phyloP scores from a whole-genome alignment of 2,888 invertebrate genomes.

The Orchesella flavescens region DNA sequence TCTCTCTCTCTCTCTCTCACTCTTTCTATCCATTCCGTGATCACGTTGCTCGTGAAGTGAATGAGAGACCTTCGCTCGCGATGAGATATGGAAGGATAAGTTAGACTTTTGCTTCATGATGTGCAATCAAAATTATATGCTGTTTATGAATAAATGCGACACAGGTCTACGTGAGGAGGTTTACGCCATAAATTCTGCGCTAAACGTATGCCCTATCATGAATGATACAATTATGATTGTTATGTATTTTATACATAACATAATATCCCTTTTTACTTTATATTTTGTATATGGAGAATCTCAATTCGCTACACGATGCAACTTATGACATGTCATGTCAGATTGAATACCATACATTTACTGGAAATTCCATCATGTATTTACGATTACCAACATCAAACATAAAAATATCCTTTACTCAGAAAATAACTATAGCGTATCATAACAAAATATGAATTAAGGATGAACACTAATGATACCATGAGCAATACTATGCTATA shows the following conservation, averaged over 20 bases:
- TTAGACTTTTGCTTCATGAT: background rate
- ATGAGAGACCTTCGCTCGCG: slow-evolving; percentile 38
- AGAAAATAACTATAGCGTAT: background rate
- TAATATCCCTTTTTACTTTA: too few species aligned
- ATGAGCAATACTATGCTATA: background rate
- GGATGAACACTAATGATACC: too few species aligned
- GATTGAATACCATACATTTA: too few species aligned
- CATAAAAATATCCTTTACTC: background rate
- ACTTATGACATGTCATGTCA: too few species aligned
- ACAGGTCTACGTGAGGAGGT: slow-evolving; percentile 19
- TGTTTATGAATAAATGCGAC: slow-evolving; percentile 40
- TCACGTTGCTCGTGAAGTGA: slow-evolving; percentile 51
- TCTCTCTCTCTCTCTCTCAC: too few species aligned
- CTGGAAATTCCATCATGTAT: too few species aligned
- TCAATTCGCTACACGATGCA: too few species aligned
- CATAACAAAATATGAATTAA: too few species aligned
- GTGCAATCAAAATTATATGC: background rate
- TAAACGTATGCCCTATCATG: background rate
- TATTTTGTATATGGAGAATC: too few species aligned
- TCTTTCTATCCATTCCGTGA: slow-evolving; percentile 17
- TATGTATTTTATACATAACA: too few species aligned
- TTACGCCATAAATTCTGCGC: background rate
- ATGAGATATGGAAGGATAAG: slow-evolving; percentile 22
- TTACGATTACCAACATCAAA: too few species aligned
- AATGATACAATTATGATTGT: background rate